These are phyloP conservation scores for Papilio gigon DNA, from an alignment of 2,888 invertebrate species.

Conservation along the genomic window DNA sequence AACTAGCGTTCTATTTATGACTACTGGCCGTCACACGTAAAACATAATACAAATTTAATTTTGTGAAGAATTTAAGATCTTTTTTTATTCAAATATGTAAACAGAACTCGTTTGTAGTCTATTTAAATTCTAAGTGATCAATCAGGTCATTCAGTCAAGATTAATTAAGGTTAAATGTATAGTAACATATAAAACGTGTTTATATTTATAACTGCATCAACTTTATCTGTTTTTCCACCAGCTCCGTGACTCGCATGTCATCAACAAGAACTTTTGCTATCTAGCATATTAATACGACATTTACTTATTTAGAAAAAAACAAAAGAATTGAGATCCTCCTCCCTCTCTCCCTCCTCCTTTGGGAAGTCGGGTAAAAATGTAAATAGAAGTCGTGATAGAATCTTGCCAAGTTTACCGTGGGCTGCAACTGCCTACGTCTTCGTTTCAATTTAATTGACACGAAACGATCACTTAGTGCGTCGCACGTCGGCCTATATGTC, in stretches of 20 bases:
- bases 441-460: neutral
- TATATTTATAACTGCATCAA: too few species aligned
- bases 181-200: too few species aligned
- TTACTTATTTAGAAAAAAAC: too few species aligned
- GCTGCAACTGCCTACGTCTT: neutral
- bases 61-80: neutral
- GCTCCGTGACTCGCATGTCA: too few species aligned
- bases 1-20: slow-evolving; percentile 5
- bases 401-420: neutral
- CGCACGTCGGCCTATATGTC: neutral
- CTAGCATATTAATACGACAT: too few species aligned
- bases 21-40: neutral
- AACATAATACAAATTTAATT: neutral
- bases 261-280: too few species aligned
- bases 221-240: too few species aligned
- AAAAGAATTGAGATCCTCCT: too few species aligned
- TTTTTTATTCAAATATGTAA: neutral
- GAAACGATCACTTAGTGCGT: slow-evolving; percentile 10
- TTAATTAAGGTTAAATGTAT: too few species aligned
- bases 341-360: too few species aligned
- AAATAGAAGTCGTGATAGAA: neutral
- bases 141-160: neutral
- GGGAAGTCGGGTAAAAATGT: too few species aligned
- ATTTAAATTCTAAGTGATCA: slow-evolving; percentile 7
- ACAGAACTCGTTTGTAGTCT: neutral